Evolutionary conservation across 2,113 vertebrate genomes (phyloP), one percentile per base, ranked within the genome.

Genomic region (Cebidichthys violaceus): DNA sequence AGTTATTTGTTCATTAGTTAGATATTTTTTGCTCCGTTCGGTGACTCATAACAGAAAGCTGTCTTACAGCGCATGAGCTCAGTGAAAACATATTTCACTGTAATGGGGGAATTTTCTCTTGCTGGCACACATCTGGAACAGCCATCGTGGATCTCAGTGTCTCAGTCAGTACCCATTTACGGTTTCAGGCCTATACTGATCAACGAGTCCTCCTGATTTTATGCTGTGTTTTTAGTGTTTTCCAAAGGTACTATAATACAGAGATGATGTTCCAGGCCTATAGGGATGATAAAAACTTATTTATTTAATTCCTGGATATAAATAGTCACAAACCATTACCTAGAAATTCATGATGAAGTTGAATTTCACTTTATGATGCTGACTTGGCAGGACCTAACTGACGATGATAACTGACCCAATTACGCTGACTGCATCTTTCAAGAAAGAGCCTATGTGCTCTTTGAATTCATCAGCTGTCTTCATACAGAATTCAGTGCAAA

Each of bases 1-100:
- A 18, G n/a, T 64, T 77, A 52, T 70, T 66, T 75, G 57, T 82
- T 85, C 71, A 75, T 60, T 74, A 68, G 68, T 83, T 37, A 15
- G n/a, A 81, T 70, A 39, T 75, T 55, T 60, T 83, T 43, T 66
- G 62, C 59, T 41, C 37, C 31, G 71, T 64, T 70, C 24, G 15
- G 13, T 75, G 62, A 66, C 59, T 77, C 45, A 77, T 61, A 72
- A 39, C 11, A 47, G 24, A 70, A 43, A 77, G 27, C 29, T 62
- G 52, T 55, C 9, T 76, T 27, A 4, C 27, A 50, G n/a, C 68
- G 69, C 45, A 65, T 77, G n/a, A 62, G 69, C 45, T 78, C 55
- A 75, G 67, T 57, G 17, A 73, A 35, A 65, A 35, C 57, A 52
- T 24, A 66, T 69, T 70, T 60, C 10, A 22, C 37, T 60, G 45